These are phyloP conservation scores for Bombyx mandarina DNA, from an alignment of 1,140 invertebrate genomes.

Conservation along the genomic window DNA sequence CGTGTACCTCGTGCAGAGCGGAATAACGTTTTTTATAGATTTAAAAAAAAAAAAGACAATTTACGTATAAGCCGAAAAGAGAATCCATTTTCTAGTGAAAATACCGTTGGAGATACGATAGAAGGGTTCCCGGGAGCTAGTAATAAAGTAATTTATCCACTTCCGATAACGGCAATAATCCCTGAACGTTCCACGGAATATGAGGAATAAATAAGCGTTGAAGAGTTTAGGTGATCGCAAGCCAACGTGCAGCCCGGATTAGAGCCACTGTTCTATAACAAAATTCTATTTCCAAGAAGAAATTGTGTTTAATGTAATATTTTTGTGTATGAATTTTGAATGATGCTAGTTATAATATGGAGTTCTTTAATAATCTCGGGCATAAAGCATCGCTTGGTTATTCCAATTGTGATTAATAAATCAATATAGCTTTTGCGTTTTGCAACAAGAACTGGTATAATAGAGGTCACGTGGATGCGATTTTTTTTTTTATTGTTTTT, in stretches of 20 bases:
- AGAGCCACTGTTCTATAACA: too few relatives aligned
- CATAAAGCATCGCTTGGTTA: too few relatives aligned
- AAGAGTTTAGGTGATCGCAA: constrained; percentile 13
- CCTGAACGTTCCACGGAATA: constrained; percentile 18
- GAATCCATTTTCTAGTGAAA: constrained; percentile 40
- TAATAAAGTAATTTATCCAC: constrained; percentile 65
- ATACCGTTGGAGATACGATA: constrained; percentile 25
- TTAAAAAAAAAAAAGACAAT: constrained; percentile 28
- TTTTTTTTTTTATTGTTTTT: too few relatives aligned
- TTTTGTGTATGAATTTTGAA: too few relatives aligned
- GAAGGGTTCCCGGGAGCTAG: constrained; percentile 47
- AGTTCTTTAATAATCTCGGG: too few relatives aligned
- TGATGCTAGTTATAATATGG: too few relatives aligned
- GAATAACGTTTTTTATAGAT: not conserved
- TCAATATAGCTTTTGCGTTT: too few relatives aligned
- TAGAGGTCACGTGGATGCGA: too few relatives aligned
- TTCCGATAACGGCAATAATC: constrained; percentile 55
- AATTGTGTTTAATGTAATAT: too few relatives aligned
- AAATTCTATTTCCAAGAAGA: too few relatives aligned
- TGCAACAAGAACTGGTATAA: too few relatives aligned
- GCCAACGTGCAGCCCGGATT: constrained; percentile 8
- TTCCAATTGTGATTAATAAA: too few relatives aligned
- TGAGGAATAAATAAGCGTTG: constrained; percentile 26
- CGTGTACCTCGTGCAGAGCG: not conserved
- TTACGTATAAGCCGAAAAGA: constrained; percentile 31